Evolutionary conservation across 1,140 invertebrate species (phyloP), one percentile per base, ranked within the genome.

Genomic region (Eubasilissa regina): DNA sequence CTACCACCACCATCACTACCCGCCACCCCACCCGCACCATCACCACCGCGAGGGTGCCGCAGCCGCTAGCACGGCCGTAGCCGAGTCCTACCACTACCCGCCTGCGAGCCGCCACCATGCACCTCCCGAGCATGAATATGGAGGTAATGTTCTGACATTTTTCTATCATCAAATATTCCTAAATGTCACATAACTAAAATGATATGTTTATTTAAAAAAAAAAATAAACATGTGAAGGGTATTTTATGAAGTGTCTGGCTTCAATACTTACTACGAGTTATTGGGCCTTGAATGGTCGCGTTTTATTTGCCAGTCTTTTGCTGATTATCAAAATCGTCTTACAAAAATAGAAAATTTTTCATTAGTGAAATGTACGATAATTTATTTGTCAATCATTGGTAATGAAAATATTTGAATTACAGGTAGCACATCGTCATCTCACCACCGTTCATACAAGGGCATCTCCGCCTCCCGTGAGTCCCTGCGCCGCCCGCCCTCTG

Each of bases 381-480:
- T 53, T 53, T 4, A 15, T 19, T 58, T 58, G 55, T n/a, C 25
- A 35, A 35, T 35, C 25, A 35, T 6, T 35, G 3, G 48, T 13
- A 51, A 8, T 12, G n/a, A 51, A 51, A 51, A 51, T 51, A 51
- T 51, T 51, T 56, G 4, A 17, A 10, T 62, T 62, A 25, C 62
- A 83, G 81, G 81, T 6, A 83, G 81, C 62, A 83, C 81, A 4
- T 75, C 81, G 0, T 82, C 81, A 0, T 80, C 81, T 13, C 79
- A 80, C 75, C 81, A 83, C 64, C 79, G 81, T 17, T 83, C 81
- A 4, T 83, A 83, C 64, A 83, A 83, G 53, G 79, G 72, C 10
- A 62, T 83, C 15, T 80, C 81, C n/a, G 51, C 72, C 0, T 66
- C 81, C 7, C 79, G 79, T 43, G 81, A 83, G 15, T 78, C 76